Evolutionary conservation across 2,888 invertebrate genomes (phyloP).

Genomic region (Didymodactylos carnosus): DNA sequence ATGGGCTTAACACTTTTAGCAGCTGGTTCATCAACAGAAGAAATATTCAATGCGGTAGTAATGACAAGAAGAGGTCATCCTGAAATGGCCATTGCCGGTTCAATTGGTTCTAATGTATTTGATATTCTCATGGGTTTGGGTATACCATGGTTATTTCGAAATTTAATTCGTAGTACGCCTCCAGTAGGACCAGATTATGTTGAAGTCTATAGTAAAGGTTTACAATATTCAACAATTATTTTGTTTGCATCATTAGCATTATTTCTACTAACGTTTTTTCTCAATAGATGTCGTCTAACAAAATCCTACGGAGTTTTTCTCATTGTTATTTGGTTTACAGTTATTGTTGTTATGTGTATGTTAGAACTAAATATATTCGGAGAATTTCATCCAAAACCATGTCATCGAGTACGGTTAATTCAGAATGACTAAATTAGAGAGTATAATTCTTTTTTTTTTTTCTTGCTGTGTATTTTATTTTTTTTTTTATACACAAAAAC

Average conservation of each 20-base stretch:
- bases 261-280: neutral
- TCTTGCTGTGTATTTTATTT: too few species aligned
- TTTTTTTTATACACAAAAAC: too few species aligned
- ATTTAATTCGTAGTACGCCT: neutral
- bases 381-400: neutral
- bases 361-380: neutral
- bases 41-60: constrained; percentile 25
- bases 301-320: neutral
- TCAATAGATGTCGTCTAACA: neutral
- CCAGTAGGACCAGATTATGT: neutral
- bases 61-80: constrained; percentile 29
- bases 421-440: too few species aligned
- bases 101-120: constrained; percentile 30
- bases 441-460: too few species aligned
- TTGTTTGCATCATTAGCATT: neutral
- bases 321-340: neutral
- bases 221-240: neutral
- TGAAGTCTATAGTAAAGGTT: neutral
- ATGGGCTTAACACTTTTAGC: constrained; percentile 30
- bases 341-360: neutral
- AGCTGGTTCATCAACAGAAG: constrained; percentile 29
- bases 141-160: constrained; percentile 23
- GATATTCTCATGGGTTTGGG: constrained; percentile 29
- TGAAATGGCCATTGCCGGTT: constrained; percentile 31
- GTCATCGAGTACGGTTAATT: too few species aligned